phyloP scores from a whole-genome alignment of 2,797 vertebrate species.

The Rallus crepitans region DNA sequence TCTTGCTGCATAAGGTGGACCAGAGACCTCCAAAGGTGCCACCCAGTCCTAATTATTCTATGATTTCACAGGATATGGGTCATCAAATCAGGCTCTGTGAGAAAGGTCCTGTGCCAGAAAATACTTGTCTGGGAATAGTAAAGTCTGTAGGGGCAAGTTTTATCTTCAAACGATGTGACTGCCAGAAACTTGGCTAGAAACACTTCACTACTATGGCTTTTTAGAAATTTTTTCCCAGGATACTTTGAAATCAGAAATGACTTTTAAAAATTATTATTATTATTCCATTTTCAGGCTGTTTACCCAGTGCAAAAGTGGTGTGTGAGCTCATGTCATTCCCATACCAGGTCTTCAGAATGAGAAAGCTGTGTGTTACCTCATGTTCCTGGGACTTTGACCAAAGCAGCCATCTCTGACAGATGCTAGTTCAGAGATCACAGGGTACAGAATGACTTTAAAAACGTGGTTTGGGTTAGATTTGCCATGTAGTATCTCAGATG shows the following conservation, averaged over 20 bases:
- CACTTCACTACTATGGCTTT: neutral
- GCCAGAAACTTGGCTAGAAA: constrained; percentile 11
- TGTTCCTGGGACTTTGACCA: constrained; percentile 27
- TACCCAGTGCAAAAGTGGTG: constrained; percentile 7
- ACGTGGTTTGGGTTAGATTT: neutral
- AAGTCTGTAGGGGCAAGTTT: neutral
- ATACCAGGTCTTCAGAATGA: constrained; percentile 24
- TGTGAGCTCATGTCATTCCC: constrained; percentile 43
- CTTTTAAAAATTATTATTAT: neutral
- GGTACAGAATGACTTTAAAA: neutral
- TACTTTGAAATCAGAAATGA: neutral
- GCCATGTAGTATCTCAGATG: neutral
- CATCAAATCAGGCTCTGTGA: neutral
- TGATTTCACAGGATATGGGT: neutral
- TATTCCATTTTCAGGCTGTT: constrained; percentile 15
- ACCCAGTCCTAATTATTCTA: neutral
- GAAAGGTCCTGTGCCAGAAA: neutral
- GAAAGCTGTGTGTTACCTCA: constrained; percentile 38
- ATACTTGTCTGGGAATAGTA: neutral
- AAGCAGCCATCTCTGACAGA: constrained; percentile 7
- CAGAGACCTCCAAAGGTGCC: neutral
- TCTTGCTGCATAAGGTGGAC: neutral
- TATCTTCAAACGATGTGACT: neutral
- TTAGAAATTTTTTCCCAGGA: neutral
- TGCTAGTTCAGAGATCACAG: constrained; percentile 18